These are phyloP conservation scores for Lepidocyrtinus sp. DNA, from an alignment of 2,888 invertebrate genomes.

Conservation along the genomic window DNA sequence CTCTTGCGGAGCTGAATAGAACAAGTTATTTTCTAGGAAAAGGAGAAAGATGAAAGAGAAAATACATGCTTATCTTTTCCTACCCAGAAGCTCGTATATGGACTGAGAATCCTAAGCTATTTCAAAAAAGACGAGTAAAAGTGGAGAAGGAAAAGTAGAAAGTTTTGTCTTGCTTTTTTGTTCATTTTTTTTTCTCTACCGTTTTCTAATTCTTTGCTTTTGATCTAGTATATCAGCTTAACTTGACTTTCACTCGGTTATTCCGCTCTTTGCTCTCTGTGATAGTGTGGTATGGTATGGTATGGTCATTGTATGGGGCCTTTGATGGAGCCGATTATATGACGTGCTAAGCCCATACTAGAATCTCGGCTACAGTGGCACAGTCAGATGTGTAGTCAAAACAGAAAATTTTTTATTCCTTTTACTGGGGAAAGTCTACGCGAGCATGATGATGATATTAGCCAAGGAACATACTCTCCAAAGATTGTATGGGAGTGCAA, in stretches of 20 bases:
- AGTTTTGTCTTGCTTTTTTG: constrained; percentile 11
- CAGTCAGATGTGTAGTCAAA: neutral
- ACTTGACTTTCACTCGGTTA: constrained; percentile 39
- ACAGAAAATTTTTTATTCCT: neutral
- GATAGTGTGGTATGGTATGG: constrained; percentile 12
- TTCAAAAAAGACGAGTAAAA: constrained; percentile 20
- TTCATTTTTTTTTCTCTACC: constrained; percentile 10
- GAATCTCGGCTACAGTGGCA: neutral
- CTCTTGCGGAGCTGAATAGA: constrained; percentile 31
- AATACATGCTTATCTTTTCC: constrained; percentile 22
- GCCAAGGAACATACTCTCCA: too few species aligned
- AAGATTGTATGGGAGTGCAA: neutral
- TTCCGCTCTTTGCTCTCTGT: constrained; percentile 32
- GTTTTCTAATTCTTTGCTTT: constrained; percentile 36
- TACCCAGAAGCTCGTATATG: constrained; percentile 5
- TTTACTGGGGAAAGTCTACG: neutral
- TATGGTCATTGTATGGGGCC: neutral
- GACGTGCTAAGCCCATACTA: constrained; percentile 2
- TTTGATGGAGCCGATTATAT: constrained; percentile 24
- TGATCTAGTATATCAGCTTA: constrained; percentile 35
- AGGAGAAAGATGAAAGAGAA: constrained; percentile 38
- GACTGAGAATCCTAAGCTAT: constrained; percentile 2
- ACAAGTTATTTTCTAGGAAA: constrained; percentile 41
- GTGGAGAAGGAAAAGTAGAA: constrained; percentile 5
- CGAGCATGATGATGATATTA: neutral